A percentile compares a stretch with the other conserved stretches of the same genome.
These are phyloP conservation scores for Chesias legatella DNA, from an alignment of 2,888 invertebrate genomes.

Conservation along the genomic window DNA sequence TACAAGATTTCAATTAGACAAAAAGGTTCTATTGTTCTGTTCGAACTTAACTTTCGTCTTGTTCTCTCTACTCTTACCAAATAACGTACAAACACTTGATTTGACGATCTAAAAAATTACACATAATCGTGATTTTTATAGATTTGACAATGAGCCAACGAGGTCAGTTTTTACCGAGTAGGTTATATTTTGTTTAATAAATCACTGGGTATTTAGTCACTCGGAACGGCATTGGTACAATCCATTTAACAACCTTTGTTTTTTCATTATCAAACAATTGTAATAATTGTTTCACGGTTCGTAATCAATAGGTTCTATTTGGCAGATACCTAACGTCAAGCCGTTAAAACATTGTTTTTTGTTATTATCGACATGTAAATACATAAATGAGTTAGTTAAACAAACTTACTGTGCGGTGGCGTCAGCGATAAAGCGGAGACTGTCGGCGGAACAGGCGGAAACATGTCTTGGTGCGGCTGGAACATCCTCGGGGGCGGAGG, in stretches of 20 bases:
- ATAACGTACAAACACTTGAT: too few species aligned
- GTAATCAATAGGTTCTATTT: too few species aligned
- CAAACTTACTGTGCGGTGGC: slow-evolving; percentile 90
- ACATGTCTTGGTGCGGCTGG: slow-evolving; percentile 82
- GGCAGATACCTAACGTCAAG: too few species aligned
- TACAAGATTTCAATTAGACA: slow-evolving; percentile 35
- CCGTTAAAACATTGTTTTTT: too few species aligned
- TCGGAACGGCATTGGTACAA: slow-evolving; percentile 65
- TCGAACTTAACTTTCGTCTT: background rate
- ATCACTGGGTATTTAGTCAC: slow-evolving; percentile 44
- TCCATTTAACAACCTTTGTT: slow-evolving; percentile 50
- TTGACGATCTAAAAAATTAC: too few species aligned
- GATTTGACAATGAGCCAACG: slow-evolving; percentile 58
- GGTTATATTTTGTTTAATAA: slow-evolving; percentile 54
- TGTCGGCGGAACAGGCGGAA: slow-evolving; percentile 84
- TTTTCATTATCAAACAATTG: slow-evolving; percentile 32
- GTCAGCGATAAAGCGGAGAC: slow-evolving; percentile 88
- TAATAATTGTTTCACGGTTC: slow-evolving; percentile 4
- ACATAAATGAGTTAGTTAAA: slow-evolving; percentile 18
- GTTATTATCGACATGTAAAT: slow-evolving; percentile 1
- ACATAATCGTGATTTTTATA: background rate
- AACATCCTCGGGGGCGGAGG: slow-evolving; percentile 80
- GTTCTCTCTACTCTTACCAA: too few species aligned
- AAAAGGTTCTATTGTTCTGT: slow-evolving; percentile 22
- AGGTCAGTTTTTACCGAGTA: slow-evolving; percentile 60